Base-by-base conservation (phyloP, 1,140 invertebrate genomes). In the Cyclargus thomasi region DNA sequence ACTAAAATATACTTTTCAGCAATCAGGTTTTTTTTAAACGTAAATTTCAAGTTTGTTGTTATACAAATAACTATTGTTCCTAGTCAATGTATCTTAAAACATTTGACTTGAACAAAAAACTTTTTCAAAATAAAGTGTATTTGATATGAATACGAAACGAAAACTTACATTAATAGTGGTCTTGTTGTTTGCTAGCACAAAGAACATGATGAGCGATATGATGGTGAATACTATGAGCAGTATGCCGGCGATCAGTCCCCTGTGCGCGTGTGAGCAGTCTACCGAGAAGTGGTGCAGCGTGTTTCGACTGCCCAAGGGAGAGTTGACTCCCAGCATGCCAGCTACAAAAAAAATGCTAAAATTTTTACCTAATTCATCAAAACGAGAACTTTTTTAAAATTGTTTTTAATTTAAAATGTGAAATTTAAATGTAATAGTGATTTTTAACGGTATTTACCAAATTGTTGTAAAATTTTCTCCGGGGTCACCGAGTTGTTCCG, bases 171-270 rank as follows among this genome's bases (percentile, higher is more conserved):
- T 92, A 73, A 95, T 92, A 53, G 94, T 92, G 71, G 92, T 83
- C 72, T 94, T 92, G 77, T 93, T 93, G 63, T 94, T 94, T 67
- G 95, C 94, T 5, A 97, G 91, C 0, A 98, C 96, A 87, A 97
- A 97, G 89, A 97, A 98, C 91, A 97, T 95, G 62, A 97, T 97
- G 65, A 97, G 93, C 18, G 95, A 95, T 68, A 98, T 96, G 23
- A 98, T 96, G 2, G 97, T 97, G 53, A 96, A 88, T 2, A 97
- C 96, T 53, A 96, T 94, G 2, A 97, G 90, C 10, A 97, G 87
- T 66, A 97, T 95, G 10, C 97, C 97, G 63, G 95, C 94, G 81
- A 98, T 97, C 2, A 98, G 92, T 0, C 95, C 95, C 70, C 95
- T 92, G 82, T 97, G 97, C 1, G 97, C 96, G 76, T 95, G 95